These are phyloP conservation scores for Tupaia chinensis DNA, from an alignment of 2,113 vertebrate species.

Conservation along the genomic window DNA sequence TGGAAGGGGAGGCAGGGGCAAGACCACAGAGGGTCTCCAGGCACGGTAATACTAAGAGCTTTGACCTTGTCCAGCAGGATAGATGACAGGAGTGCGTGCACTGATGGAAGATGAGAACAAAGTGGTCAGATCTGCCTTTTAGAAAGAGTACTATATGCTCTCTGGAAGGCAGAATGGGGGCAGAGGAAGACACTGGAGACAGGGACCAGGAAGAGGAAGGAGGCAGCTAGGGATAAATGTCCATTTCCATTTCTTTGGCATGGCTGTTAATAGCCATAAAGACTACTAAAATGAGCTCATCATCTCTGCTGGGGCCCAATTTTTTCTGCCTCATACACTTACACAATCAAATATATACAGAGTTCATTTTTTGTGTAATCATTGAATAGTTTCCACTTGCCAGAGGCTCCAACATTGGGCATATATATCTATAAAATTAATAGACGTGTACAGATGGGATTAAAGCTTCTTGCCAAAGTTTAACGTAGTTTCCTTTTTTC, in stretches of 20 bases:
- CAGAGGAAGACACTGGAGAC: not conserved
- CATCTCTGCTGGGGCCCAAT: not conserved
- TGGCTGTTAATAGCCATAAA: not conserved
- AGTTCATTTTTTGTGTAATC: constrained; percentile 42
- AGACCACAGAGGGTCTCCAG: not conserved
- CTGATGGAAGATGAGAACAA: not conserved
- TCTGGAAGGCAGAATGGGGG: not conserved
- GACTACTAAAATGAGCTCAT: not conserved
- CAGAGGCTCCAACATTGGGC: not conserved
- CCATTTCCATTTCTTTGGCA: not conserved
- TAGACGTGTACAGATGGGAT: constrained; percentile 9
- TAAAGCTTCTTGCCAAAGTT: constrained; percentile 51
- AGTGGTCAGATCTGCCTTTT: not conserved
- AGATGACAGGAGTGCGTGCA: not conserved
- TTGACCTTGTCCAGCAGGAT: not conserved
- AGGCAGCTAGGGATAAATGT: not conserved
- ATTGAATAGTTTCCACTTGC: constrained; percentile 48
- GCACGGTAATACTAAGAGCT: not conserved
- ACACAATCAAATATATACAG: constrained; percentile 40
- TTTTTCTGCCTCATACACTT: not conserved
- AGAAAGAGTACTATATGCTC: not conserved
- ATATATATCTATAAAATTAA: not conserved
- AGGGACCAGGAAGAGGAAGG: not conserved
- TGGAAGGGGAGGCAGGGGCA: not conserved
- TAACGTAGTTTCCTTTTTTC: constrained; percentile 58